Evolutionary conservation across 1,140 invertebrate genomes (phyloP).

Genomic region (Bemisia tabaci): DNA sequence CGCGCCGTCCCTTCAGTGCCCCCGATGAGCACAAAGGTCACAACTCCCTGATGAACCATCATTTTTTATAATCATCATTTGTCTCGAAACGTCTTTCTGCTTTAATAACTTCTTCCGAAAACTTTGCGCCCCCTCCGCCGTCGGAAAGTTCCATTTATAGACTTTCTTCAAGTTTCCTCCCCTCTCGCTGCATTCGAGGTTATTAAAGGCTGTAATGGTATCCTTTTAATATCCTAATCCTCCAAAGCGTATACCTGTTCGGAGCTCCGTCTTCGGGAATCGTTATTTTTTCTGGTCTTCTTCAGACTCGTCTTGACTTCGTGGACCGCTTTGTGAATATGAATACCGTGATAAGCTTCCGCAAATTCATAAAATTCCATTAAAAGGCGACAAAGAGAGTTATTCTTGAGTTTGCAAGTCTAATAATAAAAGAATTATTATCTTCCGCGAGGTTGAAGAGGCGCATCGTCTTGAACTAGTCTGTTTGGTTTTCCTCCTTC

Average conservation of each 20-base stretch:
- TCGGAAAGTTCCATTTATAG: background rate
- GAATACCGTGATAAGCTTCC: background rate
- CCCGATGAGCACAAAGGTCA: background rate
- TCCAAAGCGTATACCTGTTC: too few species aligned
- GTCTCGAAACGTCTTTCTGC: background rate
- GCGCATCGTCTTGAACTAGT: too few species aligned
- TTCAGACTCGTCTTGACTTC: too few species aligned
- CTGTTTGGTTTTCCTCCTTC: too few species aligned
- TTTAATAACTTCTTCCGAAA: background rate
- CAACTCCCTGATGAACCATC: background rate
- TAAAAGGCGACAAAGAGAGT: background rate
- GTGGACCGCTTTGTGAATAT: too few species aligned
- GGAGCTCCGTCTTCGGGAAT: too few species aligned
- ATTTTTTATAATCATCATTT: conserved; percentile 1
- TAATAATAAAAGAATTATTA: too few species aligned
- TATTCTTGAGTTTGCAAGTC: too few species aligned
- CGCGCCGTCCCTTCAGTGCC: too few species aligned
- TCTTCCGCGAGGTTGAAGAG: too few species aligned
- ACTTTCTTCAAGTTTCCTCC: background rate
- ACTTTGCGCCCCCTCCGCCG: background rate
- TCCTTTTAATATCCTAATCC: background rate
- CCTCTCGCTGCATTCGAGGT: background rate
- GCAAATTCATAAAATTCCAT: background rate
- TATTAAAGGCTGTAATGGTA: too few species aligned
- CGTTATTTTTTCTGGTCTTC: too few species aligned